Percentiles rank a stretch among this genome's conserved stretches.
These are phyloP conservation scores for Epicampocera succincta DNA, from an alignment of 2,888 invertebrate genomes.

Conservation along the genomic window DNA sequence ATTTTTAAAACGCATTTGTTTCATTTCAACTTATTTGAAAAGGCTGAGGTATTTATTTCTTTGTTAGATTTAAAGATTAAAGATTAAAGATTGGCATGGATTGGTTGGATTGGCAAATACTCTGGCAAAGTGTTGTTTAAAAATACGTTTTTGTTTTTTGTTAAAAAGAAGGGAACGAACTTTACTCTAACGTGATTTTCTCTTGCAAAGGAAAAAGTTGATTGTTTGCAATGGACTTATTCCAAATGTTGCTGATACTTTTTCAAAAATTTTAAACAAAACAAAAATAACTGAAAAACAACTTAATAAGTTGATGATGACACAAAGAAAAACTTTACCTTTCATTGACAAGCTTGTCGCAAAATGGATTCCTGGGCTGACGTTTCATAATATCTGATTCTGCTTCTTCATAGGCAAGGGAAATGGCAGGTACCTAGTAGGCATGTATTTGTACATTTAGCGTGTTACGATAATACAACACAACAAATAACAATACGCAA, in stretches of 20 bases:
- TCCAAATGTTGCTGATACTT: constrained; percentile 44
- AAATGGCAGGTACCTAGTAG: constrained; percentile 96
- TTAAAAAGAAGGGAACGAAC: not conserved
- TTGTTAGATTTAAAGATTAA: constrained; percentile 21
- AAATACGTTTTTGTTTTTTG: not conserved
- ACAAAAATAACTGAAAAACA: constrained; percentile 24
- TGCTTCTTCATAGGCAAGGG: constrained; percentile 98
- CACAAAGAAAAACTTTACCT: constrained; percentile 87
- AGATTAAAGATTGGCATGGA: constrained; percentile 1
- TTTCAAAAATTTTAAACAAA: constrained; percentile 43
- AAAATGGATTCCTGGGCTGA: constrained; percentile 97
- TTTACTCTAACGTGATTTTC: constrained; percentile 31
- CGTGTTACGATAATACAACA: constrained; percentile 53
- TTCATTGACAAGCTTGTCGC: constrained; percentile 99
- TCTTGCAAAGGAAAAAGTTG: constrained; percentile 17
- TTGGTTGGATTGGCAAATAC: constrained; percentile 6
- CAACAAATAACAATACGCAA: constrained; percentile 47
- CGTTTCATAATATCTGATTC: constrained; percentile 99
- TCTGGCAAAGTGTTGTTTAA: constrained; percentile 29
- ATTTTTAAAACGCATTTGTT: constrained; percentile 56
- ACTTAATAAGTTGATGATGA: constrained; percentile 68
- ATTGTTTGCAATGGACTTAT: constrained; percentile 16
- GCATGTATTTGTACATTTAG: constrained; percentile 50
- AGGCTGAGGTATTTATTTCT: not conserved
- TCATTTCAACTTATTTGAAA: constrained; percentile 31